Evolutionary conservation across 2,888 invertebrate species (phyloP).

Genomic region (Aproaerema taeniolella): DNA sequence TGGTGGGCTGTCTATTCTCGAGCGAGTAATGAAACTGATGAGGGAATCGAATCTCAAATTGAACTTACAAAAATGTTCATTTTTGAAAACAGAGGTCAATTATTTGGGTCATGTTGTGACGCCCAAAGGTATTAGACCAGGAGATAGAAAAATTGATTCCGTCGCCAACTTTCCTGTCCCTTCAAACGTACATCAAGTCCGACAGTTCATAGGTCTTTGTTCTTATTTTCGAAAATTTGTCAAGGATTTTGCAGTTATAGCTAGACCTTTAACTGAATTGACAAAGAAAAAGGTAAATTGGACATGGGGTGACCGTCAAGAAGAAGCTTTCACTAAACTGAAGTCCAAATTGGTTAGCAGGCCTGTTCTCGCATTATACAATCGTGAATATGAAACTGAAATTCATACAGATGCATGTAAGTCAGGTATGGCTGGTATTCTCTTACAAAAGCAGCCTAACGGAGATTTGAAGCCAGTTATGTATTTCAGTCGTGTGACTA

Average conservation of each 20-base stretch:
- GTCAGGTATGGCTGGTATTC: constrained; percentile 25
- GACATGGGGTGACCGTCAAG: constrained; percentile 20
- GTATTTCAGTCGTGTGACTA: constrained; percentile 29
- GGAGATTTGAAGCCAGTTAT: constrained; percentile 21
- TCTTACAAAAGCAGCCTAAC: constrained; percentile 25
- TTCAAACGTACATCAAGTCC: not conserved
- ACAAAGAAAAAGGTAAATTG: constrained; percentile 22
- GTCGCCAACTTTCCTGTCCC: constrained; percentile 1
- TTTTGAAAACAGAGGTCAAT: constrained; percentile 20
- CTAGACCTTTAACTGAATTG: constrained; percentile 19
- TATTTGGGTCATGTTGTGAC: constrained; percentile 27
- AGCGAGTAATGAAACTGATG: constrained; percentile 1
- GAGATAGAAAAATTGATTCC: constrained; percentile 11
- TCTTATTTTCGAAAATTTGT: constrained; percentile 6
- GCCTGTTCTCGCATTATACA: constrained; percentile 29
- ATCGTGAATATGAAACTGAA: constrained; percentile 21
- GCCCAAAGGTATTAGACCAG: constrained; percentile 22
- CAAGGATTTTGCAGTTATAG: constrained; percentile 14
- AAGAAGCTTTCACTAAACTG: constrained; percentile 18
- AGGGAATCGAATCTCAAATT: constrained; percentile 4
- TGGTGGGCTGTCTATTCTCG: not conserved
- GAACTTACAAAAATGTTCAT: constrained; percentile 23
- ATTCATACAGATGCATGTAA: constrained; percentile 30
- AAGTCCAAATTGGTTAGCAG: constrained; percentile 18
- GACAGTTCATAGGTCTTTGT: constrained; percentile 3